Percentiles rank a stretch among this genome's conserved stretches.
Evolutionary conservation across 2,888 invertebrate genomes (phyloP).

Genomic region (Pandemis corylana): DNA sequence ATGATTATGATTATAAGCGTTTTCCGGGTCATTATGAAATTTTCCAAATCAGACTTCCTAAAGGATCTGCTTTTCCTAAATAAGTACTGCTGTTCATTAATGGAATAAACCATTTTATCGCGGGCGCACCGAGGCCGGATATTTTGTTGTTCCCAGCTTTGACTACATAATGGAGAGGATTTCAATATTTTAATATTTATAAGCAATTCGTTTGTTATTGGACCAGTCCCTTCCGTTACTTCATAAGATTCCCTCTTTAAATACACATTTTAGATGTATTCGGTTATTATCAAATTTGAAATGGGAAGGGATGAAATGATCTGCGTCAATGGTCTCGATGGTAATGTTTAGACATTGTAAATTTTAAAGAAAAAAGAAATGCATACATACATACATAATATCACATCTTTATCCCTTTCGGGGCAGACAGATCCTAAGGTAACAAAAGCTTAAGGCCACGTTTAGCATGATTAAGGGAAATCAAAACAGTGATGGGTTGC

Average conservation of each 20-base stretch:
- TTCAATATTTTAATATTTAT: slow-evolving; percentile 79
- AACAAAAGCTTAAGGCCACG: too few relatives aligned
- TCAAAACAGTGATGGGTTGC: too few relatives aligned
- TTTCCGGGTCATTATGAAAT: neutral
- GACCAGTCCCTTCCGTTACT: slow-evolving; percentile 45
- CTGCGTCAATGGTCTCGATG: neutral
- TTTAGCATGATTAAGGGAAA: too few relatives aligned
- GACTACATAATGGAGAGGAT: slow-evolving; percentile 72
- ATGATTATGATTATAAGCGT: too few relatives aligned
- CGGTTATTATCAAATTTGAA: slow-evolving; percentile 14
- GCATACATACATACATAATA: too few relatives aligned
- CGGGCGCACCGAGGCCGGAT: slow-evolving; percentile 59
- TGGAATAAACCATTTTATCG: slow-evolving; percentile 62
- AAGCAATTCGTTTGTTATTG: slow-evolving; percentile 68
- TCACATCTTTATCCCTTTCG: too few relatives aligned
- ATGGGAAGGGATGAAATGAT: neutral
- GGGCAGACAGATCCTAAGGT: too few relatives aligned
- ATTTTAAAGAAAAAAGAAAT: neutral
- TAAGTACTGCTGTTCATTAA: slow-evolving; percentile 40
- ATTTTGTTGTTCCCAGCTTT: slow-evolving; percentile 70
- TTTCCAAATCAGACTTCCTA: slow-evolving; percentile 11
- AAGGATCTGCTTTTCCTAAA: slow-evolving; percentile 19
- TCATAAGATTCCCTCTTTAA: slow-evolving; percentile 45
- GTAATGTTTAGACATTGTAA: neutral
- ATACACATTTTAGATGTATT: slow-evolving; percentile 27